These are phyloP conservation scores for Hippopotamyrus pictus DNA, from an alignment of 2,797 vertebrate species.

Conservation along the genomic window DNA sequence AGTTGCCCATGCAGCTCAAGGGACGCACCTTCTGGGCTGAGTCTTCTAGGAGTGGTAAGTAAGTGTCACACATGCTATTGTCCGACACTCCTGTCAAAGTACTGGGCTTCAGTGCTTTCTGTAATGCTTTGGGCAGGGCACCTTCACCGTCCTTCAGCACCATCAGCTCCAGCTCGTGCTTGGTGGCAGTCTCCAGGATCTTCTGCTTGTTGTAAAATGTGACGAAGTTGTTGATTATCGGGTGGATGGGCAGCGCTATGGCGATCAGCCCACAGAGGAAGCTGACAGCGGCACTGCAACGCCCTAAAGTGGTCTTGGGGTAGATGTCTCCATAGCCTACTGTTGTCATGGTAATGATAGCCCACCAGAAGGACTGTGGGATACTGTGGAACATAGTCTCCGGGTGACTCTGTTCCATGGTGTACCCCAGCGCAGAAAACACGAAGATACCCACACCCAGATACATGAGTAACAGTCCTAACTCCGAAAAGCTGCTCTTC, in stretches of 20 bases:
- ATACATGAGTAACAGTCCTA: slow-evolving; percentile 92
- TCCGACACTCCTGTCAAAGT: slow-evolving; percentile 43
- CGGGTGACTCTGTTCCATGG: slow-evolving; percentile 90
- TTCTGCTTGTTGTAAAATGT: slow-evolving; percentile 95
- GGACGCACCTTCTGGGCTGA: slow-evolving; percentile 61
- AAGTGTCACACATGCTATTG: slow-evolving; percentile 58
- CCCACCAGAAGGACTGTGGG: slow-evolving; percentile 99
- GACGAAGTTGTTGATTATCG: slow-evolving; percentile 98
- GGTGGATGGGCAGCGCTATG: slow-evolving; percentile 92
- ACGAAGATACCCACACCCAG: slow-evolving; percentile 94
- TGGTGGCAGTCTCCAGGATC: slow-evolving; percentile 89
- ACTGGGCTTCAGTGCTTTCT: slow-evolving; percentile 25
- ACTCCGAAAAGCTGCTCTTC: slow-evolving; percentile 90
- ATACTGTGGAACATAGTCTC: slow-evolving; percentile 97
- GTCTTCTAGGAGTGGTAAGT: slow-evolving; percentile 72
- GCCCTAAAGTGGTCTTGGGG: slow-evolving; percentile 90
- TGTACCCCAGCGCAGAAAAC: slow-evolving; percentile 94
- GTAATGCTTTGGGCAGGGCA: slow-evolving; percentile 28
- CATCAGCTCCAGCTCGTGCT: slow-evolving; percentile 91
- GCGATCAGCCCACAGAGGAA: slow-evolving; percentile 95
- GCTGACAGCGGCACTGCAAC: slow-evolving; percentile 92
- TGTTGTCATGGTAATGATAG: slow-evolving; percentile 98
- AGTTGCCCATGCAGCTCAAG: slow-evolving; percentile 61
- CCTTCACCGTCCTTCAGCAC: slow-evolving; percentile 69
- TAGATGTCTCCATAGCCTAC: slow-evolving; percentile 97